A percentile compares a stretch with the other conserved stretches of the same genome.
phyloP scores from a whole-genome alignment of 2,797 vertebrate genomes.

The Molothrus aeneus region DNA sequence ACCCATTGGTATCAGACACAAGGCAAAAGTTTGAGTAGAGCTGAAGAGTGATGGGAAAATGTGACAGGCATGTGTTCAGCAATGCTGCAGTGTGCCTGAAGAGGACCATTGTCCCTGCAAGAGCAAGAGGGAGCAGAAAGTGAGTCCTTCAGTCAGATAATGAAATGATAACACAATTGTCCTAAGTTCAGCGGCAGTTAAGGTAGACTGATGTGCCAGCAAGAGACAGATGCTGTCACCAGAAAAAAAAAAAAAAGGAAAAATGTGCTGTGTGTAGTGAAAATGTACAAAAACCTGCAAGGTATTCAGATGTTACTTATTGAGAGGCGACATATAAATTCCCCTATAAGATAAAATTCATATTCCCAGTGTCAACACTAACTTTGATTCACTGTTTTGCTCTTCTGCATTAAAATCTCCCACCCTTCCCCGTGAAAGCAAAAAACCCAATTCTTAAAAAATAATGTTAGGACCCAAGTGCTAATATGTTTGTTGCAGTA shows the following conservation, averaged over 20 bases:
- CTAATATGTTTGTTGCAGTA: not conserved
- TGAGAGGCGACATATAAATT: not conserved
- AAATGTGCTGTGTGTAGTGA: not conserved
- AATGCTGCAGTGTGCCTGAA: not conserved
- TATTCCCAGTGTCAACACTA: not conserved
- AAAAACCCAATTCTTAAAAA: not conserved
- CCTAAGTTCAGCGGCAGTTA: not conserved
- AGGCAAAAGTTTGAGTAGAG: not conserved
- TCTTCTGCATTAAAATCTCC: not conserved
- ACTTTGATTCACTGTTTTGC: not conserved
- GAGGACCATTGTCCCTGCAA: not conserved
- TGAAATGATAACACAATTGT: not conserved
- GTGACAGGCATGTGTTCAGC: not conserved
- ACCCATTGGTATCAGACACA: not conserved
- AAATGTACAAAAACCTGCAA: not conserved
- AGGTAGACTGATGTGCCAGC: not conserved
- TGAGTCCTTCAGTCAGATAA: not conserved
- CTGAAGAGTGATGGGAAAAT: not conserved
- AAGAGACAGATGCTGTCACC: not conserved
- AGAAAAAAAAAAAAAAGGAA: not conserved
- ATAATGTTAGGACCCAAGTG: not conserved
- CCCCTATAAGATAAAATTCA: not conserved
- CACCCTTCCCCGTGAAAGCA: not conserved
- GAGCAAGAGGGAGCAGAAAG: not conserved
- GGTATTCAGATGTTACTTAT: not conserved